phyloP scores from a whole-genome alignment of 2,113 vertebrate species.

The Brachionichthys hirsutus region DNA sequence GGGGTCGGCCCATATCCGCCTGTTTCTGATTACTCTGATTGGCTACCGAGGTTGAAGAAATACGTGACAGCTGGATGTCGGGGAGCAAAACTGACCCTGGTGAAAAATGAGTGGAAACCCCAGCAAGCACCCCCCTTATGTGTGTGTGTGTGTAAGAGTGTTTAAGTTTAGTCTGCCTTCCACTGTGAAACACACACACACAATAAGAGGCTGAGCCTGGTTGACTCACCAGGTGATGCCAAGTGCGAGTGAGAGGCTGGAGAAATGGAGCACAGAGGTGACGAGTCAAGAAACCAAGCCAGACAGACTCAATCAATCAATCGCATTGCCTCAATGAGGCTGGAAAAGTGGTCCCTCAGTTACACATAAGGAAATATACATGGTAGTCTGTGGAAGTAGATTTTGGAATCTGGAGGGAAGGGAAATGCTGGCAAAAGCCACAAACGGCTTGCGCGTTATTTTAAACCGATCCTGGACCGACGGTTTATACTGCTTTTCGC shows the following conservation, averaged over 20 bases:
- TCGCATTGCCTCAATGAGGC: constrained; percentile 29
- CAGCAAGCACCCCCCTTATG: constrained; percentile 7
- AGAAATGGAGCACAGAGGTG: constrained; percentile 45
- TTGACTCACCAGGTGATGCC: constrained; percentile 18
- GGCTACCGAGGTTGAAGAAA: constrained; percentile 61
- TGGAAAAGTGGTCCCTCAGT: constrained; percentile 6
- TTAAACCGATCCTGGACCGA: neutral
- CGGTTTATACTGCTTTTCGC: too few relatives aligned
- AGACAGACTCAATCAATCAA: constrained; percentile 47
- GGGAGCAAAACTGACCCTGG: constrained; percentile 56
- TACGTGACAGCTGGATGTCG: constrained; percentile 60
- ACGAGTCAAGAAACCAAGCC: constrained; percentile 47
- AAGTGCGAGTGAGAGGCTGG: neutral
- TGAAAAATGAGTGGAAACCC: constrained; percentile 70
- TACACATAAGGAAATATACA: constrained; percentile 5
- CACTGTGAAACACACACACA: constrained; percentile 37
- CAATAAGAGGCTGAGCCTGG: constrained; percentile 1
- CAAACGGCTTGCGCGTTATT: neutral
- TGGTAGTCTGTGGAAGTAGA: constrained; percentile 1
- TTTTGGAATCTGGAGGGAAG: constrained; percentile 2
- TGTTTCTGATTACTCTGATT: constrained; percentile 75
- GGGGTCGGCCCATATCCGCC: constrained; percentile 41
- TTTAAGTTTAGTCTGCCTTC: constrained; percentile 52
- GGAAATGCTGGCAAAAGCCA: neutral
- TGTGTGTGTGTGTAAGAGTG: constrained; percentile 22